Percentiles rank a stretch among this genome's conserved stretches.
These are phyloP conservation scores for Phenganax stokvisi DNA, from an alignment of 92 coral and sea anemone species.

Conservation along the genomic window DNA sequence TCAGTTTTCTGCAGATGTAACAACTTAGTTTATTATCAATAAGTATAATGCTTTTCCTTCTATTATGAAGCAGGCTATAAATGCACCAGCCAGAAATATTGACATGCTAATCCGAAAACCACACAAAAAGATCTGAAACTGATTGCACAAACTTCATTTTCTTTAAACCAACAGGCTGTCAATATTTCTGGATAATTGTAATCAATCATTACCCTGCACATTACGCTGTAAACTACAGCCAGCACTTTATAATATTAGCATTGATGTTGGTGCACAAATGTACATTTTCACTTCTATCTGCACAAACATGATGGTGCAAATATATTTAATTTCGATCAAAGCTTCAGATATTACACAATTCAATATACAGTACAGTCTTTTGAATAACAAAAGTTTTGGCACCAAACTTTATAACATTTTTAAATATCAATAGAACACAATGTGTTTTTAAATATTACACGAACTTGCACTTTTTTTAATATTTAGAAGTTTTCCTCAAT, in stretches of 20 bases:
- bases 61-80: background rate
- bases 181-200: background rate
- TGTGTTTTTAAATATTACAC: background rate
- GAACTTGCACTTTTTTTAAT: background rate
- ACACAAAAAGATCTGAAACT: background rate
- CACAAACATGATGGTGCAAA: background rate
- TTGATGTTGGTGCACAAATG: background rate
- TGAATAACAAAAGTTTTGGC: background rate
- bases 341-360: background rate
- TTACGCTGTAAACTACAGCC: background rate
- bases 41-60: background rate
- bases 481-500: background rate
- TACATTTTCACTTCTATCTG: background rate
- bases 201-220: background rate
- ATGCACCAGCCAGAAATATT: background rate
- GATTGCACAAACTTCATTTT: background rate
- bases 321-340: background rate
- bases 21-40: too few relatives aligned
- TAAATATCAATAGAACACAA: background rate
- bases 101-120: background rate
- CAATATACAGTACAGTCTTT: background rate
- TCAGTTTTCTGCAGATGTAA: too few relatives aligned
- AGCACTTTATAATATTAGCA: background rate
- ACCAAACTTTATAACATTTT: too few relatives aligned
- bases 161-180: background rate